Evolutionary conservation across 2,888 invertebrate genomes (phyloP).

Genomic region (Dynastes maya): DNA sequence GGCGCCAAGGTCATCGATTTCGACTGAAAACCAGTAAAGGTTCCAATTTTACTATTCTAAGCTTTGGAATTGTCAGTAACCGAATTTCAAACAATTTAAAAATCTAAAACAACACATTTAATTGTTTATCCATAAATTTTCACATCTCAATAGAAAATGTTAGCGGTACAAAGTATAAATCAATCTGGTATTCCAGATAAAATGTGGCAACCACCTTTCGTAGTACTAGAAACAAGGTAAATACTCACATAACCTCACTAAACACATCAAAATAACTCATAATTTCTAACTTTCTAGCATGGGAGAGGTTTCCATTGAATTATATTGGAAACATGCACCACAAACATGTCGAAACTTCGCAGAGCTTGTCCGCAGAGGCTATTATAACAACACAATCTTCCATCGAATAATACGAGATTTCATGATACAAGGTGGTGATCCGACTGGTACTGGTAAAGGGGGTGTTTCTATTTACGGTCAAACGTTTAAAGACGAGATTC

Average conservation of each 20-base stretch:
- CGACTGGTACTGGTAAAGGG: constrained; percentile 93
- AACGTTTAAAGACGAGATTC: constrained; percentile 96
- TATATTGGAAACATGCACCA: constrained; percentile 99
- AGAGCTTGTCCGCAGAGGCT: constrained; percentile 92
- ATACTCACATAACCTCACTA: constrained; percentile 61
- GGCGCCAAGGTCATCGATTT: too few species aligned
- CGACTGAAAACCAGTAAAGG: too few species aligned
- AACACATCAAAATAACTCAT: not conserved
- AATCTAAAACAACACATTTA: too few species aligned
- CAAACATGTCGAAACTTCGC: constrained; percentile 98
- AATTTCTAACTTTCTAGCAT: constrained; percentile 75
- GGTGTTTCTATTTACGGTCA: constrained; percentile 98
- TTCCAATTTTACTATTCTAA: too few species aligned
- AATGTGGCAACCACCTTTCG: constrained; percentile 91
- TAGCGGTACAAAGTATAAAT: constrained; percentile 73
- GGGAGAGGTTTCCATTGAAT: constrained; percentile 92
- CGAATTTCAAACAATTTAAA: too few species aligned
- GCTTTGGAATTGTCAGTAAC: too few species aligned
- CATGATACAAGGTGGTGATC: constrained; percentile 97
- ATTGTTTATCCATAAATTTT: not conserved
- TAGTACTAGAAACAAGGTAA: constrained; percentile 88
- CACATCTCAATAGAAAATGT: constrained; percentile 58
- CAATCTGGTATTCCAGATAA: constrained; percentile 87
- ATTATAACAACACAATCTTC: constrained; percentile 96
- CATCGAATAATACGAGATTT: constrained; percentile 96